A percentile compares a stretch with the other conserved stretches of the same genome.
phyloP scores from a whole-genome alignment of 2,113 vertebrate species.

The Spea bombifrons region DNA sequence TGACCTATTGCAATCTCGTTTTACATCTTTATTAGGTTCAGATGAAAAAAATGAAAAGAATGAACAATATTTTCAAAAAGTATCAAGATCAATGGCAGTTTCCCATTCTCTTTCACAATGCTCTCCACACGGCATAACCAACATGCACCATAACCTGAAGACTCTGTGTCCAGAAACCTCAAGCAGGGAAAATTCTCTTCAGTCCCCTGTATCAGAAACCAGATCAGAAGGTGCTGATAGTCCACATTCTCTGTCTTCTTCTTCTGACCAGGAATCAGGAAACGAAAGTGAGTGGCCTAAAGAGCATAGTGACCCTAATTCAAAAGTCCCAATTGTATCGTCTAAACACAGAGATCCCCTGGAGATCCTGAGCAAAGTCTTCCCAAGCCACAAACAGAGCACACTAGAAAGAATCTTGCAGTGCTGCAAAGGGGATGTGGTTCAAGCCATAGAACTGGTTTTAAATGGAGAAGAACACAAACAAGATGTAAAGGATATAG shows the following conservation, averaged over 20 bases:
- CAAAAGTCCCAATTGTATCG: slow-evolving; percentile 35
- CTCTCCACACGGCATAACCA: slow-evolving; percentile 54
- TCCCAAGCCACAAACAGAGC: slow-evolving; percentile 72
- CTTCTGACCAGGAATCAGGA: slow-evolving; percentile 79
- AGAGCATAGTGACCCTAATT: slow-evolving; percentile 52
- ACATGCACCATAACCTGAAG: slow-evolving; percentile 48
- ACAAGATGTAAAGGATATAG: slow-evolving; percentile 48
- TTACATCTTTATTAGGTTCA: slow-evolving; percentile 58
- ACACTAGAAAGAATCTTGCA: slow-evolving; percentile 71
- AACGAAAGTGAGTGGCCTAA: slow-evolving; percentile 75
- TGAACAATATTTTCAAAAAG: slow-evolving; percentile 61
- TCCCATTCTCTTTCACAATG: slow-evolving; percentile 47
- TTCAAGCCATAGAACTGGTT: slow-evolving; percentile 78
- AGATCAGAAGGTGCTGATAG: slow-evolving; percentile 69
- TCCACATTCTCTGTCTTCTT: slow-evolving; percentile 66
- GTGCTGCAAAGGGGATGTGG: slow-evolving; percentile 77
- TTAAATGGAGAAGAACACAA: slow-evolving; percentile 69
- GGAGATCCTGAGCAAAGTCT: slow-evolving; percentile 79
- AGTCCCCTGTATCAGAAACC: slow-evolving; percentile 59
- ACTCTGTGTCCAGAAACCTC: slow-evolving; percentile 40
- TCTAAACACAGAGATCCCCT: slow-evolving; percentile 68
- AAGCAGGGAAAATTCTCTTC: slow-evolving; percentile 52
- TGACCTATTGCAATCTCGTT: background rate
- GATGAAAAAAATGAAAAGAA: slow-evolving; percentile 67
- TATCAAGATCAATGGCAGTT: slow-evolving; percentile 60